Conservation (phyloP, 1,140 invertebrate species). For the Gerris buenoi region DNA sequence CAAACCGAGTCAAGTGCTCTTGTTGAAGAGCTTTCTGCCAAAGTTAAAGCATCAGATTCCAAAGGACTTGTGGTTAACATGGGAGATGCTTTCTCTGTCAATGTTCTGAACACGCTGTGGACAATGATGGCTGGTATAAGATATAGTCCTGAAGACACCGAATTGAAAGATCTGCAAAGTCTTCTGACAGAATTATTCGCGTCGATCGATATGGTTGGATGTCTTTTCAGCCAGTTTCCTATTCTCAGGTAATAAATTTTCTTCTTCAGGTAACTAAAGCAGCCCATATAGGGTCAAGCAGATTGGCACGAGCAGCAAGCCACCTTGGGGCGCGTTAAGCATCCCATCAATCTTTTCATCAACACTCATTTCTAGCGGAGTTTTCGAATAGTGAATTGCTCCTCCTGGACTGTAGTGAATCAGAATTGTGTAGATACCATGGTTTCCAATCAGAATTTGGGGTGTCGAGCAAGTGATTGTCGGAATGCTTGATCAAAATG, state of each 20-base stretch:
- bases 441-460: too few species aligned
- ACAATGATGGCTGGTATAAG: constrained; percentile 65
- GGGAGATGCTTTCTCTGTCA: constrained; percentile 53
- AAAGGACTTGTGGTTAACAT: constrained; percentile 35
- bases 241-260: constrained; percentile 39
- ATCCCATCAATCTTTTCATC: too few species aligned
- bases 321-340: too few species aligned
- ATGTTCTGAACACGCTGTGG: constrained; percentile 73
- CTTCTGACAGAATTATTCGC: constrained; percentile 52
- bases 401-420: too few species aligned
- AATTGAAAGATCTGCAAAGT: constrained; percentile 47
- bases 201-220: constrained; percentile 60
- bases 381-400: too few species aligned
- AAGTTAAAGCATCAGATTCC: constrained; percentile 24
- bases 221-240: constrained; percentile 61
- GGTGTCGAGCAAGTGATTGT: too few species aligned
- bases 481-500: too few species aligned
- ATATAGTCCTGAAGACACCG: constrained; percentile 40
- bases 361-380: too few species aligned
- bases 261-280: too few species aligned
- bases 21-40: constrained; percentile 33
- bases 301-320: too few species aligned
- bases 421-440: too few species aligned
- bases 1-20: constrained; percentile 48
- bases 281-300: too few species aligned